Conservation (phyloP, 1,140 invertebrate genomes). For the Doryteuthis pealeii region DNA sequence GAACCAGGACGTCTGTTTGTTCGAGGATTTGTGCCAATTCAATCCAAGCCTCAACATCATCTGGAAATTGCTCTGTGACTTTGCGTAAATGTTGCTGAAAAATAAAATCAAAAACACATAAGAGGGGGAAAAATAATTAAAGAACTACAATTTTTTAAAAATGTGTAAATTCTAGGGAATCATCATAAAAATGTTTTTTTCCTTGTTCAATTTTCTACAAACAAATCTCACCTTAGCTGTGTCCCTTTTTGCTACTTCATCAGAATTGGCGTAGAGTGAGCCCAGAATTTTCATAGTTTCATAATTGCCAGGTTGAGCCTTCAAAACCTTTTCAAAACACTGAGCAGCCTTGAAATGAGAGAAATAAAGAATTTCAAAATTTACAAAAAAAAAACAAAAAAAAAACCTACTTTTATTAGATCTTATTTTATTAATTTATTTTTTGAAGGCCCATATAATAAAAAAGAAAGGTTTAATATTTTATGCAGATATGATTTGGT, state of each 20-base stretch:
- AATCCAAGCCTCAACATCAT: slow-evolving; percentile 99
- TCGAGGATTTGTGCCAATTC: slow-evolving; percentile 98
- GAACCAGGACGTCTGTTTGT: slow-evolving; percentile 81
- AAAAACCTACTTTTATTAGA: too few relatives aligned
- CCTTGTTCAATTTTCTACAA: too few relatives aligned
- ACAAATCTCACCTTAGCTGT: slow-evolving; percentile 71
- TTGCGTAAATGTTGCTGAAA: slow-evolving; percentile 62
- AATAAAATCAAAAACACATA: slow-evolving; percentile 9
- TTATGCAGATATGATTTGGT: too few relatives aligned
- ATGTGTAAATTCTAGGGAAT: too few relatives aligned
- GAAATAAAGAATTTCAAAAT: slow-evolving; percentile 2
- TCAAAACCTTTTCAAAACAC: slow-evolving; percentile 98
- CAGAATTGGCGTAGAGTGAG: slow-evolving; percentile 90
- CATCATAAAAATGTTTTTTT: too few relatives aligned
- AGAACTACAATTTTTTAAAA: background rate
- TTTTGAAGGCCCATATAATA: too few relatives aligned
- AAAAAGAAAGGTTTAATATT: too few relatives aligned
- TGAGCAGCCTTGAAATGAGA: slow-evolving; percentile 78
- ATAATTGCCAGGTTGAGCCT: slow-evolving; percentile 95
- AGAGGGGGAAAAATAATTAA: background rate
- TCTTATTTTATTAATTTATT: too few relatives aligned
- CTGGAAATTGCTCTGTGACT: slow-evolving; percentile 94
- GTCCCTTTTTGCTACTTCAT: slow-evolving; percentile 85
- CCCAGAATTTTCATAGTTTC: slow-evolving; percentile 99
- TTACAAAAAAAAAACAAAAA: background rate